Base-by-base conservation (phyloP, 2,113 vertebrate species). In the Asarcornis scutulata region DNA sequence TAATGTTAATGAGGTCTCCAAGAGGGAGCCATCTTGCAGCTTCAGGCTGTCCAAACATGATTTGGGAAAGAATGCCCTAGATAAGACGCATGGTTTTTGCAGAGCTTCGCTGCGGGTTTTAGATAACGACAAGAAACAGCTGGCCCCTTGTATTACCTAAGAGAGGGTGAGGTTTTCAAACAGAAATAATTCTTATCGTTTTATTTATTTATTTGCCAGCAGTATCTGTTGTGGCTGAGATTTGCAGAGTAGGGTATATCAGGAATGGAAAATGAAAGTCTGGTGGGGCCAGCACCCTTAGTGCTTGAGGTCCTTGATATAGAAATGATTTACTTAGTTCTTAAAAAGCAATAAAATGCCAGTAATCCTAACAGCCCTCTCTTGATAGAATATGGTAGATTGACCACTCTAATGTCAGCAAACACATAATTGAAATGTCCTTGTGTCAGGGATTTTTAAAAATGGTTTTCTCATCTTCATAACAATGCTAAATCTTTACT, bases 401-500 rank as follows among this genome's bases (percentile, higher is more conserved):
- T 1, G 88, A 91, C 23, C 87, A 50, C 53, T 94, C 63, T 94
- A 64, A 92, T 94, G 83, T 91, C 95, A 95, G 93, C 91, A 96
- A 97, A 96, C 84, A 96, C 86, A 86, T 93, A 96, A 97, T 80
- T 96, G 95, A 96, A 97, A 96, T 91, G 89, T 93, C 83, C 91
- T 90, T 12, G 2, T 90, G 89, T 88, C 92, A 95, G 74, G 76
- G 52, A 63, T 81, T 88, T 84, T 97, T 93, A 81, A 89, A 97
- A 93, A 96, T 95, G 83, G 77, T 81, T 95, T 89, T 91, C 92
- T 83, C 93, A 96, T 96, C 94, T 96, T 95, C 92, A 95, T 93
- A 94, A 97, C 92, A 97, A 97, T 87, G 93, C 92, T 97, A 96
- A 96, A 94, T 96, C 88, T 95, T 96, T 50, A 88, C 91, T 91